Evolutionary conservation across 1,140 invertebrate genomes (phyloP), one percentile per base, ranked within the genome.

Genomic region (Trachymyrmex septentrionalis): DNA sequence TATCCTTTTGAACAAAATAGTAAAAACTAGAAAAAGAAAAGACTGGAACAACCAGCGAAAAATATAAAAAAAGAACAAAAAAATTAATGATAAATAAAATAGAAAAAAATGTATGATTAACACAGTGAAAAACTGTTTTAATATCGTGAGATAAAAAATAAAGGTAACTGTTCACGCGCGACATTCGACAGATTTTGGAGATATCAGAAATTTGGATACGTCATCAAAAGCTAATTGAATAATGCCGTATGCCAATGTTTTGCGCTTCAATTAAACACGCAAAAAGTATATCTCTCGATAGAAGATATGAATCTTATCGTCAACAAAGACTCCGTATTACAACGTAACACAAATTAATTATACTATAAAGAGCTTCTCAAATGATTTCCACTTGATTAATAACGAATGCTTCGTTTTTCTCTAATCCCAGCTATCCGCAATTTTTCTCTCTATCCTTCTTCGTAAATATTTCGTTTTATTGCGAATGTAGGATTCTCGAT

Each of bases 221-320:
- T 78, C 48, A 85, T 78, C 72, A 78, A 34, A 50, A 7, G n/a
- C 0, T 2, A 38, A 44, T 10, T 0, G 2, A 66, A 7, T 21
- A 63, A 78, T 10, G 12, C 59, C 34, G 27, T n/a, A 78, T 78
- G 24, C 82, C 82, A 73, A 73, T 34, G 53, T 66, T 85, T 12
- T 16, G 4, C 16, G 21, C 16, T 0, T 44, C 16, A 4, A 4
- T 19, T 6, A 27, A 21, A 73, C 7, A 1, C 21, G 0, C 16
- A 63, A 44, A 38, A 48, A n/a, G 2, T 44, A 44, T 10, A 53
- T 9, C 53, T 24, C 14, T 24, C 4, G 16, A n/a, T 14, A 9
- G 27, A 57, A 71, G 10, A 30, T 19, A 16, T 0, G 2, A 24
- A 0, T 27, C 3, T 57, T 44, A 48, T 21, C 24, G 16, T 19